Percentiles rank a stretch among this genome's conserved stretches.
These are phyloP conservation scores for Erannis defoliaria DNA, from an alignment of 2,888 invertebrate species.

Conservation along the genomic window DNA sequence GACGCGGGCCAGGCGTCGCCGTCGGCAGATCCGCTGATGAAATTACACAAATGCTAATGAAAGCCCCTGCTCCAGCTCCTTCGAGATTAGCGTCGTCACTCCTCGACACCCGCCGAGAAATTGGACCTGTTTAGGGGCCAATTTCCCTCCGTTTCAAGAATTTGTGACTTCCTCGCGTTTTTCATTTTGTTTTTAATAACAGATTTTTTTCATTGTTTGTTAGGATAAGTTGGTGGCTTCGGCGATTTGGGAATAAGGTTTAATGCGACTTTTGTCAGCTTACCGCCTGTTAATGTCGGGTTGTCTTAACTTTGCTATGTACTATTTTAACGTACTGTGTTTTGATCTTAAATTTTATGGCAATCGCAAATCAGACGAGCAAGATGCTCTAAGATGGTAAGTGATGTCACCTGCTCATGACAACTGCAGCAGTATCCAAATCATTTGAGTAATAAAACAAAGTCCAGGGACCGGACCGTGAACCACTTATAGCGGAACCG, in stretches of 20 bases:
- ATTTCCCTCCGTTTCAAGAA: conserved; percentile 49
- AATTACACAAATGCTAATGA: conserved; percentile 83
- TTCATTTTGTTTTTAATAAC: conserved; percentile 36
- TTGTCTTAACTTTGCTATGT: not conserved
- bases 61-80: conserved; percentile 68
- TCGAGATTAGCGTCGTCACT: conserved; percentile 73
- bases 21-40: conserved; percentile 68
- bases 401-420: no score
- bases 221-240: conserved; percentile 14
- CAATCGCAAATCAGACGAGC: no score
- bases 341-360: not conserved
- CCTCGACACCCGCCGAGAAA: conserved; percentile 55
- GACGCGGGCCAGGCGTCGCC: conserved; percentile 54
- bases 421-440: no score
- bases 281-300: conserved; percentile 9
- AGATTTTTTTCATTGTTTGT: conserved; percentile 21
- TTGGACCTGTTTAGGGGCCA: conserved; percentile 35
- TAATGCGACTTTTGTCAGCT: not conserved
- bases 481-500: no score
- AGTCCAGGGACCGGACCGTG: no score
- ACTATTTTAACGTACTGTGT: not conserved
- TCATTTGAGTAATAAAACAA: no score
- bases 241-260: conserved; percentile 10
- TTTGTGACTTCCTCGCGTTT: conserved; percentile 45
- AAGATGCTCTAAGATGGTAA: no score